Evolutionary conservation across 1,140 invertebrate species (phyloP).

Genomic region (Sinella curviseta): DNA sequence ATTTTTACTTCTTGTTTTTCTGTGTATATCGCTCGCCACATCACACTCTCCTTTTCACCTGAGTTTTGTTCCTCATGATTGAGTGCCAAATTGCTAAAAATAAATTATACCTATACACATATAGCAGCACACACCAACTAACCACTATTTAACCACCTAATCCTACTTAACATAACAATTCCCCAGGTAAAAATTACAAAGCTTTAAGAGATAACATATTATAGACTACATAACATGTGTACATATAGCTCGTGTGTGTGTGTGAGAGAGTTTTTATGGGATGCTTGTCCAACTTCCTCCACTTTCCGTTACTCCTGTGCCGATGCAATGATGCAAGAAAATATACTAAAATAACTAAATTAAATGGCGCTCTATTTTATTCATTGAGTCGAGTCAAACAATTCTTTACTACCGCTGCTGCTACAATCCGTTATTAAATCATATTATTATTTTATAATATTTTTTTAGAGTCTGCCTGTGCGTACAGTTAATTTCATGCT

Average conservation of each 20-base stretch:
- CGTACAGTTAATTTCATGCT: not conserved
- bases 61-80: not conserved
- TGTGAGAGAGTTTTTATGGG: not conserved
- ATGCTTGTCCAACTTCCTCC: not conserved
- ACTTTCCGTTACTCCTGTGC: not conserved
- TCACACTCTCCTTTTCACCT: no score
- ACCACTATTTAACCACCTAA: not conserved
- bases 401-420: no score
- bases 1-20: not conserved
- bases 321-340: not conserved
- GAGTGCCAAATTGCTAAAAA: not conserved
- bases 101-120: not conserved
- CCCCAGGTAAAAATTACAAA: no score
- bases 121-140: not conserved
- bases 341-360: no score
- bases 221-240: not conserved
- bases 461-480: not conserved
- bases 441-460: not conserved
- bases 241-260: not conserved
- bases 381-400: not conserved
- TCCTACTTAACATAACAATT: not conserved
- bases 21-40: no score
- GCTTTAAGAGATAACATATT: no score
- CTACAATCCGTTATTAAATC: no score
- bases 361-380: not conserved